Conservation (phyloP, 1,140 invertebrate species). For the Sitodiplosis mosellana region DNA sequence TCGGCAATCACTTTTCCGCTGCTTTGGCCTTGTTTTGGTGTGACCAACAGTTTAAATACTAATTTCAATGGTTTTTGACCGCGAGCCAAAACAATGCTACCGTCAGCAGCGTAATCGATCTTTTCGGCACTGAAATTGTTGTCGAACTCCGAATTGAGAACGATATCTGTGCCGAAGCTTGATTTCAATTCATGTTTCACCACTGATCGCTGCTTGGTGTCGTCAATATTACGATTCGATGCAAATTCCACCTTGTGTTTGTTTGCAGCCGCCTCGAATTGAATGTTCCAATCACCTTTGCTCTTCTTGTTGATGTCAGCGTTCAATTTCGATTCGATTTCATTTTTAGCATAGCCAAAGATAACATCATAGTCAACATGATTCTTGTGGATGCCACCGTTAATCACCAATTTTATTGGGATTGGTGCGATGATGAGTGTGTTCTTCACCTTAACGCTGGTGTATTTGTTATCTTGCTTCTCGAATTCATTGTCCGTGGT, state of each 20-base stretch:
- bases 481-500: constrained; percentile 14
- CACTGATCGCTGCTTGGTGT: constrained; percentile 8
- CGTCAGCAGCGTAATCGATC: constrained; percentile 14
- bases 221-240: constrained; percentile 11
- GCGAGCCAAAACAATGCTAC: constrained; percentile 1
- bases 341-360: neutral
- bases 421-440: constrained; percentile 12
- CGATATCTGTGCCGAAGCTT: constrained; percentile 15
- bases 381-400: neutral
- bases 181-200: constrained; percentile 14
- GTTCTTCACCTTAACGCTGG: constrained; percentile 26
- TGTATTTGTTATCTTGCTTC: constrained; percentile 28
- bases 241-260: constrained; percentile 14
- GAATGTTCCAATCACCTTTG: constrained; percentile 20
- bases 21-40: neutral
- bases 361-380: neutral
- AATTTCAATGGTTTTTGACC: constrained; percentile 1
- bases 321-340: constrained; percentile 7
- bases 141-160: constrained; percentile 15
- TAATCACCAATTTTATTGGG: neutral
- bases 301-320: constrained; percentile 12
- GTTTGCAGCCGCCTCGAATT: constrained; percentile 13
- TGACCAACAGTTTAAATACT: constrained; percentile 6
- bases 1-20: neutral
- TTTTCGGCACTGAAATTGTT: constrained; percentile 14